phyloP scores from a whole-genome alignment of 2,797 vertebrate genomes.

The Clarias laeviceps region DNA sequence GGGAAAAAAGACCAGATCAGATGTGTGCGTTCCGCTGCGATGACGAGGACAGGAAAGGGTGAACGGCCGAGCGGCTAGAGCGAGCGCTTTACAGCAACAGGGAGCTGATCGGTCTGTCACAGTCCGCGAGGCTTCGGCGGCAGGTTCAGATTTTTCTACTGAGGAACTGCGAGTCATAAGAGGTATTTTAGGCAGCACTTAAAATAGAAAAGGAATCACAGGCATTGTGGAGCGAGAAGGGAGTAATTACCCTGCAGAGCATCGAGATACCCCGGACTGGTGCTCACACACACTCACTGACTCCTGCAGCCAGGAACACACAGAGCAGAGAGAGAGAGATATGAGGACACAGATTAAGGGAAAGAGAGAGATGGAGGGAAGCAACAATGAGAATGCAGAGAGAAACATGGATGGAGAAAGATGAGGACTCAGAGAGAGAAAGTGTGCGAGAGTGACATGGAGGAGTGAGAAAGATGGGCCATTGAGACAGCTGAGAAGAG shows the following conservation, averaged over 20 bases:
- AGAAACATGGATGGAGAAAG: not conserved
- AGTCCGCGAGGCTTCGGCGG: constrained; percentile 25
- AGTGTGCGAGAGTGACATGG: too few species aligned
- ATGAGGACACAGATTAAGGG: not conserved
- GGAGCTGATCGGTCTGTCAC: not conserved
- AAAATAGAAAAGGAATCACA: constrained; percentile 10
- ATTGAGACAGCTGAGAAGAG: not conserved
- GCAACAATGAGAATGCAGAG: not conserved
- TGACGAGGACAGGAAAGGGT: not conserved
- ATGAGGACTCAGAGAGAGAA: not conserved
- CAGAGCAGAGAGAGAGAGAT: not conserved
- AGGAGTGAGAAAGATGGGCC: not conserved
- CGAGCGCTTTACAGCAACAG: not conserved
- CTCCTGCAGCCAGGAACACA: not conserved
- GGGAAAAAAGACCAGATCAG: not conserved
- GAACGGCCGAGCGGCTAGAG: not conserved
- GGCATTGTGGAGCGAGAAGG: not conserved
- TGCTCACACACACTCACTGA: not conserved
- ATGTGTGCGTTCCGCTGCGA: not conserved
- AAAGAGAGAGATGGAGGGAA: not conserved
- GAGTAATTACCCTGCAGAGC: not conserved
- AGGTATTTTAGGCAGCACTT: constrained; percentile 25
- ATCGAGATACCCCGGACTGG: not conserved
- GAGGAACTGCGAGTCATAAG: not conserved
- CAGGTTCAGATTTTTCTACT: not conserved